Base-by-base conservation (phyloP, 2,888 invertebrate genomes). In the Archips xylosteana region DNA sequence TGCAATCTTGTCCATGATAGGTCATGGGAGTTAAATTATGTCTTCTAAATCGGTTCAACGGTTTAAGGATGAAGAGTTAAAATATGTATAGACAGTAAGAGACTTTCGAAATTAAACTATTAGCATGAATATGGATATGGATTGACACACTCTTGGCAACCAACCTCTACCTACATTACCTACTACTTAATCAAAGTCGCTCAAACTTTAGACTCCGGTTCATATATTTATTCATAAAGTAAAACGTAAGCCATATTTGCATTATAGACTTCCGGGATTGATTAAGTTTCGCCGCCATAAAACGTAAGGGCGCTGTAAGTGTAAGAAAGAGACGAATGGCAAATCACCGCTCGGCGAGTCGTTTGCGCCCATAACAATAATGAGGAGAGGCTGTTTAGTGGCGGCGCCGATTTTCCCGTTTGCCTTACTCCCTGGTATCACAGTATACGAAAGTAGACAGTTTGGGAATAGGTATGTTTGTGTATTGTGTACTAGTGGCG, bases 261-360 rank as follows among this genome's bases (percentile, higher is more conserved):
- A 62, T 62, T 32, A 34, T 12, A 60, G 57, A 34, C 34, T 65
- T 59, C 42, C 63, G 15, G 15, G n/a, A 68, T 64, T 69, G 64
- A 74, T 73, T 68, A 69, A 73, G 59, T 68, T 60, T 64, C 61
- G 39, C 54, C 51, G 13, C 69, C 54, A 49, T 71, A 71, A 71
- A 60, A 64, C 47, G 68, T 69, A 60, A 61, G 60, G 54, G 68
- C 63, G 69, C 51, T 65, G 63, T 64, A 47, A 78, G 78, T 65
- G 63, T 64, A 47, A 78, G 78, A 77, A 75, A 72, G 74, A 78
- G 76, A 77, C 74, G 71, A 65, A 78, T 73, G 78, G 76, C 76
- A 79, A 80, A 79, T 80, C 80, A 78, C 59, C 59, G 69, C 69
- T 69, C 72, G 70, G 75, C 67, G 75, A 75, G 73, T 77, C 76